Percentiles rank a stretch among this genome's conserved stretches.
These are phyloP conservation scores for Furnarius figulus DNA, from an alignment of 2,113 vertebrate genomes.

Conservation along the genomic window DNA sequence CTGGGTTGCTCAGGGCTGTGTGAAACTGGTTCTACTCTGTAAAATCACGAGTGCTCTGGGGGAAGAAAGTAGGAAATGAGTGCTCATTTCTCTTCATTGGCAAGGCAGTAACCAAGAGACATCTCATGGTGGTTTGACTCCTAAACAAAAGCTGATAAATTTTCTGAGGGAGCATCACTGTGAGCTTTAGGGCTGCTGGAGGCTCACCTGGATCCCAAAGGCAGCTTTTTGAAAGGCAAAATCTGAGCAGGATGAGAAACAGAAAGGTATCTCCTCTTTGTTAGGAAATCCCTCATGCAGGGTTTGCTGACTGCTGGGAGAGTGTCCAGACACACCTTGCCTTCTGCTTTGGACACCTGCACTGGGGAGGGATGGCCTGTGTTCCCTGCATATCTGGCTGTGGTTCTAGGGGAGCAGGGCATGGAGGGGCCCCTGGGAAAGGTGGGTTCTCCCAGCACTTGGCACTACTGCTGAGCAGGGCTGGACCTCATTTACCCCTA, in stretches of 20 bases:
- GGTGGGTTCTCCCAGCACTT: not conserved
- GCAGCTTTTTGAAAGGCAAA: not conserved
- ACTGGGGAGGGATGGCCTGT: not conserved
- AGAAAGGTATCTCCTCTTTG: not conserved
- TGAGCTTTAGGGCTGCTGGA: not conserved
- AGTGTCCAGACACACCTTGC: accelerated
- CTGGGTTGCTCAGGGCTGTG: not conserved
- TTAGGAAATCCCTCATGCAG: not conserved
- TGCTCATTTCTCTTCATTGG: not conserved
- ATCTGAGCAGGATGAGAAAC: not conserved
- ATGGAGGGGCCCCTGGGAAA: not conserved
- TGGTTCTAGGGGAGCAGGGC: not conserved
- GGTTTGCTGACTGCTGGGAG: not conserved
- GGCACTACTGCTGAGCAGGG: not conserved
- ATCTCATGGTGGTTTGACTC: accelerated
- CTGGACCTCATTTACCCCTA: accelerated
- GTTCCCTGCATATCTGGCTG: not conserved
- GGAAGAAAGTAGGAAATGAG: not conserved
- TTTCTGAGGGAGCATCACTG: accelerated
- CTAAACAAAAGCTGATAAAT: not conserved
- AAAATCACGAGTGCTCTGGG: not conserved
- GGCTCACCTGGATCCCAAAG: not conserved
- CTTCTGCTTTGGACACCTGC: too few species aligned
- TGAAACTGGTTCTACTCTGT: not conserved
- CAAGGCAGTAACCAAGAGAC: not conserved